phyloP scores from a whole-genome alignment of 2,888 invertebrate genomes.

The Drosophila yooni region DNA sequence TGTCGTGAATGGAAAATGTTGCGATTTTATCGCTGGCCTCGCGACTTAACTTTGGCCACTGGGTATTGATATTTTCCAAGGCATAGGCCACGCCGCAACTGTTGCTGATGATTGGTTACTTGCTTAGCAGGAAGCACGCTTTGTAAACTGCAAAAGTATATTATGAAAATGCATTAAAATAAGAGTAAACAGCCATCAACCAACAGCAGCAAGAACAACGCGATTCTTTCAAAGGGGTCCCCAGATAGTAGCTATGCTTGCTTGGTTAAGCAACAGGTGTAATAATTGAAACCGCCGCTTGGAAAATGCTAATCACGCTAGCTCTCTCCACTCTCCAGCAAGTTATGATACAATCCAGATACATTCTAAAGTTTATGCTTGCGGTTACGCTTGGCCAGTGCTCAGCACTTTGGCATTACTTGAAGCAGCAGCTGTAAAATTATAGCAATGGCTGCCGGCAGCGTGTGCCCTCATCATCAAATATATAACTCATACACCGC shows the following conservation, averaged over 20 bases:
- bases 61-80: slow-evolving; percentile 46
- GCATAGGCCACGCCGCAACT: slow-evolving; percentile 59
- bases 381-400: slow-evolving; percentile 62
- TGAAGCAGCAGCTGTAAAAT: slow-evolving; percentile 74
- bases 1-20: slow-evolving; percentile 22
- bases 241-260: slow-evolving; percentile 27
- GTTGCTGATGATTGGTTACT: slow-evolving; percentile 21
- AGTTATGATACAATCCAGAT: slow-evolving; percentile 49
- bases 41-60: slow-evolving; percentile 34
- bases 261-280: slow-evolving; percentile 79
- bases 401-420: slow-evolving; percentile 59
- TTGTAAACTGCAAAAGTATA: slow-evolving; percentile 60
- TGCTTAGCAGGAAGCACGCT: slow-evolving; percentile 79
- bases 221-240: slow-evolving; percentile 50
- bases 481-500: slow-evolving; percentile 55
- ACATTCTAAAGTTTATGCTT: slow-evolving; percentile 43
- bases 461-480: slow-evolving; percentile 4
- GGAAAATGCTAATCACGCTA: slow-evolving; percentile 76
- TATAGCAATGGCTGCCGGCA: slow-evolving; percentile 41
- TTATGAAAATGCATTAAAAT: slow-evolving; percentile 57
- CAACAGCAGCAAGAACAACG: slow-evolving; percentile 10
- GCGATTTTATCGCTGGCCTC: slow-evolving; percentile 52
- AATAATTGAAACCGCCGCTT: slow-evolving; percentile 84
- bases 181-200: slow-evolving; percentile 6
- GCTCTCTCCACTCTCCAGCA: slow-evolving; percentile 60